phyloP scores from a whole-genome alignment of 2,113 vertebrate genomes.

The cattle (Bos taurus) region ARS-UCD2.0 NC_037357.1:83306001-83306500 shows the following conservation, averaged over 20 bases:
- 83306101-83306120: background rate
- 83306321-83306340: background rate
- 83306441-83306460: background rate
- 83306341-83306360: background rate
- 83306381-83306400: background rate
- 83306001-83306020: constrained; percentile 2
- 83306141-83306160: background rate
- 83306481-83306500: background rate
- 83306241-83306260: background rate
- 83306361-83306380: background rate
- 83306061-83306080: constrained; percentile 32
- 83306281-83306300: background rate
- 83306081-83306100: background rate
- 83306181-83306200: background rate
- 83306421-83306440: background rate
- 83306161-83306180: background rate
- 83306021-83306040: background rate
- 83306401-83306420: background rate
- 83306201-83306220: background rate
- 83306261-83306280: background rate
- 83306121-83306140: background rate
- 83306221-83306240: background rate
- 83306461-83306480: background rate
- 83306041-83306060: constrained; percentile 18
- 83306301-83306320: background rate